Evolutionary conservation across 2,113 vertebrate species (phyloP), one percentile per base, ranked within the genome.

Genomic region (Syngnathus typhle): DNA sequence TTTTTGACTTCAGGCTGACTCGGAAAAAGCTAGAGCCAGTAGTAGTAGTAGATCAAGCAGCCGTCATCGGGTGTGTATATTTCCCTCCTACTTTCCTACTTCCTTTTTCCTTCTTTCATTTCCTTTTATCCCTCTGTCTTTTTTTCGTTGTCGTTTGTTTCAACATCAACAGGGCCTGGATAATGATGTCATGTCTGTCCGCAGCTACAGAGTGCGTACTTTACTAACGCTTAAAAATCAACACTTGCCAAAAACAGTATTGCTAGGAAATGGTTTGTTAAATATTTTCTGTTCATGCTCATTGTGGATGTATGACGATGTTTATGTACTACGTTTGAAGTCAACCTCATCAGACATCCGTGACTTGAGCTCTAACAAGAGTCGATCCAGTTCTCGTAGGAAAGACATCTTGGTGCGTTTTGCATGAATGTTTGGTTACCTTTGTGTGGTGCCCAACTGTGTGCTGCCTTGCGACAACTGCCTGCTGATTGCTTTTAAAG

Each of bases 31-130:
- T 88, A 91, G 90, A 88, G 83, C 92, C 83, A 91, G 92, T 80
- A 86, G 72, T 82, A 86, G 72, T 84, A 86, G 80, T 83, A 88
- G 81, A 75, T 89, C 92, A 87, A 91, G 87, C 89, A 91, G 67
- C 77, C 87, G 77, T 77, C 91, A 88, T 76, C 92, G 92, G 96
- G 95, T 99, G 92, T 91, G 95, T 98, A 93, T 84, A 85, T 63
- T 71, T 4, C 68, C 16, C 37, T 19, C 23, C 39, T 44, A 70
- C 73, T 76, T 80, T 55, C 72, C 47, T 59, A 32, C 65, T 68
- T 47, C 64, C 64, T 71, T 80, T 62, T 59, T 81, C 39, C 76
- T 60, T 81, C 19, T 65, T 64, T 74, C 52, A 71, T 78, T 74
- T 68, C 10, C 70, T 60, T 75, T 69, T 75, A 44, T 75, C 77